Base-by-base conservation (phyloP, 2,888 invertebrate genomes). In the Lamproptera curius region DNA sequence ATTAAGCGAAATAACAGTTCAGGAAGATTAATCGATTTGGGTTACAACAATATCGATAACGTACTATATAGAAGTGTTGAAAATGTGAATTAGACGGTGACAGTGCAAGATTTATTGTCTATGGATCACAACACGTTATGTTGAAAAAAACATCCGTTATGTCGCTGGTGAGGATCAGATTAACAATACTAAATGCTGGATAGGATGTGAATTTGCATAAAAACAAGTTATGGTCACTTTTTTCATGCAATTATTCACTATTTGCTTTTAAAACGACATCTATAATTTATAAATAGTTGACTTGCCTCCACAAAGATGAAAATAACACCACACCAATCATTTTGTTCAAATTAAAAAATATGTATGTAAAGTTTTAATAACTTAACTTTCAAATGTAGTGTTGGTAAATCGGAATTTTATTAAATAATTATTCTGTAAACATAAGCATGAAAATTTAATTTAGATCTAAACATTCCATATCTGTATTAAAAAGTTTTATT, bases 131-230 rank as follows among this genome's bases (percentile, higher is more conserved):
- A 35, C 16, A 34, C 6, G 26, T 37, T 37, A 47, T 42, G 23
- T 43, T 31, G 20, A 34, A 42, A 28, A 48, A 46, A 35, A 35
- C 35, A n/a, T n/a, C 48, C 43, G 43, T 48, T 48, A 43, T 35
- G 20, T 35, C 39, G 20, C 34, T 16, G 6, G 34, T 43, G 38
- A 39, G 28, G 33, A 26, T 43, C 26, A 13, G 20, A 31, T 31
- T 33, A 38, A 40, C 38, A 35, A 35, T 26, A 48, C 34, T 23
- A 42, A 42, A 33, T n/a, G 13, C 31, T 31, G 2, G 31, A 31
- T 31, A 5, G 11, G 13, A 31, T 31, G 11, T 11, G 10, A 43
- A 43, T 48, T 48, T 39, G 43, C 43, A 39, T 16, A 36, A 41
- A 34, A 47, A 37, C 33, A 14, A 35, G 41, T 42, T 17, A 13